These are phyloP conservation scores for Mormyrops boulengeri DNA, from an alignment of 2,797 vertebrate genomes.

Conservation along the genomic window DNA sequence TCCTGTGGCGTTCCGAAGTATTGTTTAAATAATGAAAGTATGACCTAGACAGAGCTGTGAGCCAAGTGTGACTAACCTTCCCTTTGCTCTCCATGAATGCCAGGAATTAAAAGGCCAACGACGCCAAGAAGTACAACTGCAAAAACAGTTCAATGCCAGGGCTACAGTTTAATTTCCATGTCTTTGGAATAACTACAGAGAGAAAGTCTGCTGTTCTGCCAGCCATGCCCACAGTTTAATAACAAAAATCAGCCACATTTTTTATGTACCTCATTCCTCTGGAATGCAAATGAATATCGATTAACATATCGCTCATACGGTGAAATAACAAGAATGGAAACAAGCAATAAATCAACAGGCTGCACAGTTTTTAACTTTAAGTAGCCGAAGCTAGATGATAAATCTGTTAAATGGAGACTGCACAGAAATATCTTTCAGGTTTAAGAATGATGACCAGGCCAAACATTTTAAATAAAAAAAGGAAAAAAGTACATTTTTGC, in stretches of 20 bases:
- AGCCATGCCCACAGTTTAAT: not conserved
- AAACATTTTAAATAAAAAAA: not conserved
- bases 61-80: slow-evolving; percentile 42
- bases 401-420: not conserved
- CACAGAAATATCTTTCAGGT: not conserved
- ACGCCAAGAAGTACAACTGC: slow-evolving; percentile 24
- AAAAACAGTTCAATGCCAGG: slow-evolving; percentile 25
- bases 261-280: not conserved
- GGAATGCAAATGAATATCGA: not conserved
- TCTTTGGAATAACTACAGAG: slow-evolving; percentile 13
- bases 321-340: not conserved
- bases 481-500: not conserved
- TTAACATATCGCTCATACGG: not conserved
- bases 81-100: slow-evolving; percentile 28
- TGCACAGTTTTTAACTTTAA: not conserved
- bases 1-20: slow-evolving; percentile 22
- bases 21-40: slow-evolving; percentile 40
- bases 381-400: not conserved
- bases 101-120: slow-evolving; percentile 32
- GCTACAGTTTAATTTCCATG: slow-evolving; percentile 29
- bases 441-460: not conserved
- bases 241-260: not conserved
- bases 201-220: not conserved
- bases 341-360: not conserved
- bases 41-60: slow-evolving; percentile 33